phyloP scores from a whole-genome alignment of 1,140 invertebrate genomes.

The Ptiloglossa arizonensis region DNA sequence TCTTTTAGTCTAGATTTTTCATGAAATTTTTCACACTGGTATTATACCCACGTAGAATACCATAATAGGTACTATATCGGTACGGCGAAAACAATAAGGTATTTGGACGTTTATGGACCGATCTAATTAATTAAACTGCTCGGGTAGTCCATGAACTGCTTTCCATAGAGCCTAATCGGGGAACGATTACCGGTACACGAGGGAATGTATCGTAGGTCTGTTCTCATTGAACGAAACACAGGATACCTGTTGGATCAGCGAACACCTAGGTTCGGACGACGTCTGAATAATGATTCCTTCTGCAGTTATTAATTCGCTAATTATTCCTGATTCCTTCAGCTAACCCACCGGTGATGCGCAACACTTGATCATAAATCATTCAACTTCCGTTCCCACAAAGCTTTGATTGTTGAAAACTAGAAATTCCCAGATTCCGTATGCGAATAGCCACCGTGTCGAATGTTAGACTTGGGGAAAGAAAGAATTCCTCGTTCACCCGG shows the following conservation, averaged over 20 bases:
- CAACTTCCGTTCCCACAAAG: not conserved
- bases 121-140: no score
- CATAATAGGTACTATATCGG: no score
- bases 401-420: not conserved
- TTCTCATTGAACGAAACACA: not conserved
- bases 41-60: no score
- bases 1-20: no score
- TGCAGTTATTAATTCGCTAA: constrained; percentile 10
- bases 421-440: not conserved
- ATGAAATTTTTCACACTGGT: no score
- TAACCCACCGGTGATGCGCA: not conserved
- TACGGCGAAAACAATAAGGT: no score
- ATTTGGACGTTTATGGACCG: no score
- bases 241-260: not conserved
- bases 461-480: not conserved
- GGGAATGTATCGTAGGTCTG: no score
- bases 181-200: no score
- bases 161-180: no score
- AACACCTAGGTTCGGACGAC: not conserved
- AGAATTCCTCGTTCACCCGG: not conserved
- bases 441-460: not conserved
- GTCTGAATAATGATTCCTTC: not conserved
- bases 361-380: constrained; percentile 1
- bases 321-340: constrained; percentile 1
- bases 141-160: no score